A percentile compares a stretch with the other conserved stretches of the same genome.
phyloP scores from a whole-genome alignment of 1,140 invertebrate species.

The Drosophila quadrilineata region DNA sequence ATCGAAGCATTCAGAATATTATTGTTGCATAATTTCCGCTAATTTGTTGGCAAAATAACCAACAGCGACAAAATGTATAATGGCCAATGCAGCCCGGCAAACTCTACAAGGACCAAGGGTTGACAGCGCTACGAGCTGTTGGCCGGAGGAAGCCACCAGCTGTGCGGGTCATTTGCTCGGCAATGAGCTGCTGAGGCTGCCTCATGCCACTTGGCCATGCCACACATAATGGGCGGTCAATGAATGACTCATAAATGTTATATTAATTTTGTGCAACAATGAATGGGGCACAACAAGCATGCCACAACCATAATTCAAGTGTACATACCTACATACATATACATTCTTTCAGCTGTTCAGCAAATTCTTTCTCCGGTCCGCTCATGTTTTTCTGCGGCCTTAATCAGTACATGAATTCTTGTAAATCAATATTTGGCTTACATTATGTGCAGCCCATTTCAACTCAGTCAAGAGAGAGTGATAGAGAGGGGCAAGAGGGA shows the following conservation, averaged over 20 bases:
- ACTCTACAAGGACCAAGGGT: neutral
- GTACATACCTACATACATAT: neutral
- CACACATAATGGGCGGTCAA: slow-evolving; percentile 56
- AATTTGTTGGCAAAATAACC: slow-evolving; percentile 55
- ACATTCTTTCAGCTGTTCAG: slow-evolving; percentile 17
- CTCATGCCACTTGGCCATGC: neutral
- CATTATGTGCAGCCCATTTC: slow-evolving; percentile 39
- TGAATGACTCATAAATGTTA: slow-evolving; percentile 69
- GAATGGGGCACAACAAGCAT: slow-evolving; percentile 22
- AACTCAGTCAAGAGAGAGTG: slow-evolving; percentile 4
- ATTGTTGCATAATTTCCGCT: slow-evolving; percentile 71
- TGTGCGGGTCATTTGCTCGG: slow-evolving; percentile 62
- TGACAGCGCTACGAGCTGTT: neutral
- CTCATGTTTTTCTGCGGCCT: slow-evolving; percentile 38
- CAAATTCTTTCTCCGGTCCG: slow-evolving; percentile 7
- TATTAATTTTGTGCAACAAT: slow-evolving; percentile 57
- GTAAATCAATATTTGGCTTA: slow-evolving; percentile 67
- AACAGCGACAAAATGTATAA: slow-evolving; percentile 44
- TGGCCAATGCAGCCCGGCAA: slow-evolving; percentile 49
- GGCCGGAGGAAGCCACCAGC: slow-evolving; percentile 37
- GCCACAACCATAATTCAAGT: slow-evolving; percentile 6
- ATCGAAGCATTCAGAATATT: slow-evolving; percentile 41
- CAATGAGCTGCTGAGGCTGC: slow-evolving; percentile 17
- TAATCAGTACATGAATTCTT: slow-evolving; percentile 49
- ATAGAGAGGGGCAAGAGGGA: slow-evolving; percentile 18